A percentile compares a stretch with the other conserved stretches of the same genome.
Evolutionary conservation across 1,140 invertebrate species (phyloP).

Genomic region (Drosophila lowei): DNA sequence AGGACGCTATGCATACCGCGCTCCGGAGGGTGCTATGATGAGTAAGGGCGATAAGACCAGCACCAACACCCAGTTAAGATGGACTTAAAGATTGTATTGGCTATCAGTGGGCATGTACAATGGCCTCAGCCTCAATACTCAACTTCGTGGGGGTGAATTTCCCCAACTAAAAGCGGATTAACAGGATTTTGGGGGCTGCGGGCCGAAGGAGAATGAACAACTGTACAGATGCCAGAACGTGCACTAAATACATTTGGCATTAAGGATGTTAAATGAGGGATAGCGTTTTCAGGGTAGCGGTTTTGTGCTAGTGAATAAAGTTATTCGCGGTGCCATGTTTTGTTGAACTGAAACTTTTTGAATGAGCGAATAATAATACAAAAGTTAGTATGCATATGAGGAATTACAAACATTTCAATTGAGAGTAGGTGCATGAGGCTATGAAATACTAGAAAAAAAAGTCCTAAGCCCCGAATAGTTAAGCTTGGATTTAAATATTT

Average conservation of each 20-base stretch:
- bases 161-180: constrained; percentile 28
- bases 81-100: constrained; percentile 65
- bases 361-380: too few species aligned
- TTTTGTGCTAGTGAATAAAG: neutral
- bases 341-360: too few species aligned
- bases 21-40: constrained; percentile 91
- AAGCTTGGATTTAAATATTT: too few species aligned
- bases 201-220: neutral
- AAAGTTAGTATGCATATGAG: too few species aligned
- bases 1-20: constrained; percentile 88
- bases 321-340: too few species aligned
- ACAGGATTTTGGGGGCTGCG: neutral
- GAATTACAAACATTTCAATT: too few species aligned
- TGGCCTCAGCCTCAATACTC: neutral
- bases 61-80: constrained; percentile 51
- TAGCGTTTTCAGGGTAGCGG: too few species aligned
- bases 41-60: constrained; percentile 84
- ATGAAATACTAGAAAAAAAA: too few species aligned
- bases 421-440: too few species aligned
- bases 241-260: constrained; percentile 2
- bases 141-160: constrained; percentile 25
- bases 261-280: constrained; percentile 1
- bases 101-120: constrained; percentile 33
- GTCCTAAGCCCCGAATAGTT: too few species aligned
- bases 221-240: neutral